phyloP scores from a whole-genome alignment of 2,797 vertebrate species.

The Hyperoplus lanceolatus region DNA sequence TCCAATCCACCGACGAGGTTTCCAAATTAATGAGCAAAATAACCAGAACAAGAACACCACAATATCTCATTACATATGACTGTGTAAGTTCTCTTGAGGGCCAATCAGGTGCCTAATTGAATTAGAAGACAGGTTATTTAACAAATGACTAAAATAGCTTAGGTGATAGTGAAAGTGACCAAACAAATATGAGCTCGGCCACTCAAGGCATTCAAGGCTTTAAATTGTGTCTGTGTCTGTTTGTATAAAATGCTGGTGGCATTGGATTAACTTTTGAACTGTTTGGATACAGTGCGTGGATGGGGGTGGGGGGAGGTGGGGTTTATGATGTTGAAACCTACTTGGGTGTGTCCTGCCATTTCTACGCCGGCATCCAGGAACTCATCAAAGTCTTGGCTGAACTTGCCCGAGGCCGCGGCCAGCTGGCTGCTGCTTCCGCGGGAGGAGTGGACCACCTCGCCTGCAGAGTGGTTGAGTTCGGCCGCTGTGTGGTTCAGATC shows the following conservation, averaged over 20 bases:
- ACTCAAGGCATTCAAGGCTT: conserved; percentile 22
- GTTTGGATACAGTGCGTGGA: conserved; percentile 6
- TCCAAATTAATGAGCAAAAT: conserved; percentile 83
- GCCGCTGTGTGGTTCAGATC: conserved; percentile 97
- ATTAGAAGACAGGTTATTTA: conserved; percentile 73
- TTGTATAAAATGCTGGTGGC: conserved; percentile 1
- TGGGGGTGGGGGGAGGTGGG: background rate
- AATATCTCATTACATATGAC: conserved; percentile 77
- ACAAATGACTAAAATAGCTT: conserved; percentile 68
- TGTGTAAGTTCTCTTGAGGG: conserved; percentile 58
- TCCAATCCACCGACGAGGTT: conserved; percentile 68
- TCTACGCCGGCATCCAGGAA: conserved; percentile 98
- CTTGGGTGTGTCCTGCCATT: conserved; percentile 99
- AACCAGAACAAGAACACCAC: conserved; percentile 81
- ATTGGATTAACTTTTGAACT: conserved; percentile 25
- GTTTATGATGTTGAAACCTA: conserved; percentile 70
- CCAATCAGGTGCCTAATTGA: conserved; percentile 68
- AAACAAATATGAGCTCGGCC: conserved; percentile 18
- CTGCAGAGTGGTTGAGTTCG: conserved; percentile 97
- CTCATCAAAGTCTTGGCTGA: conserved; percentile 98
- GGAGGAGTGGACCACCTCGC: conserved; percentile 97
- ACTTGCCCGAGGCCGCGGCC: conserved; percentile 96
- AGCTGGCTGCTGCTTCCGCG: conserved; percentile 94
- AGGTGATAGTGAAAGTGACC: conserved; percentile 41
- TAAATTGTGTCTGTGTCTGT: conserved; percentile 13